Conservation (phyloP, 35 echinoderm and acorn worm species). For the Strongylocentrotus purpuratus region DNA sequence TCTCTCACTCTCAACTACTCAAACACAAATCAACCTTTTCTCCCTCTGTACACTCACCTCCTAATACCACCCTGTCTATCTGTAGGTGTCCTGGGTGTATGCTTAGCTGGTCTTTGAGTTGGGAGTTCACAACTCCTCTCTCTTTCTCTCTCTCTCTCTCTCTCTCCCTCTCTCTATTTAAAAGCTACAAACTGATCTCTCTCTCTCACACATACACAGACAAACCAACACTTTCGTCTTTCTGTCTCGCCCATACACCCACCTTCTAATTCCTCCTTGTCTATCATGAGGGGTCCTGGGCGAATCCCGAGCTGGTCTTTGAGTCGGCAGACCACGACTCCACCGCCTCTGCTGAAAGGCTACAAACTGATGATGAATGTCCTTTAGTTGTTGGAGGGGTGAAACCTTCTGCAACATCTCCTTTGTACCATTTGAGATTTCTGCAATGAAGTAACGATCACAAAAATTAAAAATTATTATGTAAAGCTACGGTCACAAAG, state of each 20-base stretch:
- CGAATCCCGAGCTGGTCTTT: not conserved
- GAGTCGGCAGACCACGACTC: not conserved
- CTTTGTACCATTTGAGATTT: not conserved
- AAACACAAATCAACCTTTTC: no score
- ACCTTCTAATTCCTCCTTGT: not conserved
- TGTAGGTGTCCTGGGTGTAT: not conserved
- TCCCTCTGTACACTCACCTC: not conserved
- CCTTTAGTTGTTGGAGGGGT: not conserved
- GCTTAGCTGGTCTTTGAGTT: not conserved
- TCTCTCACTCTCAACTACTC: no score
- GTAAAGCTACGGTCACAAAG: no score
- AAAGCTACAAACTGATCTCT: no score
- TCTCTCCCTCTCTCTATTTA: no score
- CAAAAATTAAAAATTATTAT: no score
- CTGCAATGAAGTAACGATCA: not conserved
- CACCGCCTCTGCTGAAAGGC: not conserved
- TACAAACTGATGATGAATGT: slow-evolving; percentile 28
- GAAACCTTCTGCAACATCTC: not conserved
- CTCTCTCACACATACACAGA: no score
- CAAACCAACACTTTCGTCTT: no score
- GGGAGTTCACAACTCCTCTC: no score
- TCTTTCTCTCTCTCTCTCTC: no score
- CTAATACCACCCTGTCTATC: not conserved
- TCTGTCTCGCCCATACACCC: not conserved
- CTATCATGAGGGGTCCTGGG: not conserved